Conservation (phyloP, 2,113 vertebrate genomes). For the Helogale parvula region DNA sequence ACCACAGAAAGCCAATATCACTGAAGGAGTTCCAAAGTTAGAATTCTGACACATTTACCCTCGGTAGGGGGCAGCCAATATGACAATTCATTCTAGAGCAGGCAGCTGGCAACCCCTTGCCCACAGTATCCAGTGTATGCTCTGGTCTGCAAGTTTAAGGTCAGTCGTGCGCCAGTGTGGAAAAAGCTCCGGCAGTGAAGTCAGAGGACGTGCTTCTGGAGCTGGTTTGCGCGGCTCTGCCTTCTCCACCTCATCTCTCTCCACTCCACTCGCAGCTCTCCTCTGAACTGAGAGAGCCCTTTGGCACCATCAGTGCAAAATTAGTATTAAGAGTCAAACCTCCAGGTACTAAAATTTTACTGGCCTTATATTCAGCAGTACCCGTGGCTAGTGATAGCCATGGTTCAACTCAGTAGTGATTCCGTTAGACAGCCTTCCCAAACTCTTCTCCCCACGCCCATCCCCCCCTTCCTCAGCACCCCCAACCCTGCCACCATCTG, state of each 20-base stretch:
- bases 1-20: neutral
- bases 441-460: neutral
- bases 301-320: conserved; percentile 82
- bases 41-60: neutral
- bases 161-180: conserved; percentile 35
- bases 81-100: conserved; percentile 27
- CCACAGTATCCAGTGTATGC: conserved; percentile 15
- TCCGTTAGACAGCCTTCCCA: conserved; percentile 71
- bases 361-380: conserved; percentile 86
- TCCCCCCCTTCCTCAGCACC: conserved; percentile 20
- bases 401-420: conserved; percentile 86
- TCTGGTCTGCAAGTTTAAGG: conserved; percentile 61
- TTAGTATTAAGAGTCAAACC: conserved; percentile 81
- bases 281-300: conserved; percentile 63
- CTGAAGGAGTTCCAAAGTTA: neutral
- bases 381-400: conserved; percentile 83
- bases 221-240: neutral
- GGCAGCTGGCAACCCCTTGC: conserved; percentile 26
- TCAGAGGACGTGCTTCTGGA: conserved; percentile 44
- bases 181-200: conserved; percentile 58
- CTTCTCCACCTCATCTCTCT: neutral
- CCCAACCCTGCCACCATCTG: conserved; percentile 52
- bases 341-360: conserved; percentile 85
- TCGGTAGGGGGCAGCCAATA: conserved; percentile 31
- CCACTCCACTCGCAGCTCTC: conserved; percentile 39